A percentile compares a stretch with the other conserved stretches of the same genome.
Conservation (phyloP, 92 coral and sea anemone genomes). For the Epizoanthus ramosus region DNA sequence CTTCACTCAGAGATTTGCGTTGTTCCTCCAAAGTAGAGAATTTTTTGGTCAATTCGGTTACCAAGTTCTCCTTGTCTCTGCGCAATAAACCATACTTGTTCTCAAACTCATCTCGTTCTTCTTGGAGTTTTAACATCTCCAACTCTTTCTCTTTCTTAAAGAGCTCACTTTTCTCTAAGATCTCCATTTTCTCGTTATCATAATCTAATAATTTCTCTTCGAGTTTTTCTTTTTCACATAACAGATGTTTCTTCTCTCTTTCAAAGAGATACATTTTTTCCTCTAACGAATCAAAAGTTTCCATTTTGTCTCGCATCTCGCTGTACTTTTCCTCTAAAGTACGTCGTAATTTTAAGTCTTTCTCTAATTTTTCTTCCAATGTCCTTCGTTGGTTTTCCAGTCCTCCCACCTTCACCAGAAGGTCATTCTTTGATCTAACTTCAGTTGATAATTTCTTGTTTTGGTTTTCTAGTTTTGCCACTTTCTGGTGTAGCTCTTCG, state of each 20-base stretch:
- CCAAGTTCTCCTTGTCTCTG: constrained; percentile 66
- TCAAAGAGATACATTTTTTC: constrained; percentile 83
- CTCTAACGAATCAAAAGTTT: constrained; percentile 79
- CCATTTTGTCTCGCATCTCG: constrained; percentile 67
- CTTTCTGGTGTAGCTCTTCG: constrained; percentile 54
- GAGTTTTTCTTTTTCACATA: constrained; percentile 46
- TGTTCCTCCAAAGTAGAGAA: constrained; percentile 64
- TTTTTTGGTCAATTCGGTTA: constrained; percentile 64
- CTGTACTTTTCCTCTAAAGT: constrained; percentile 67
- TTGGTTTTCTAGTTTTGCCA: constrained; percentile 67
- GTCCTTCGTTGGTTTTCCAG: constrained; percentile 73
- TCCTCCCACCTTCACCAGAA: constrained; percentile 64
- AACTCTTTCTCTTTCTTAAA: constrained; percentile 24
- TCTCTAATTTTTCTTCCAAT: constrained; percentile 69
- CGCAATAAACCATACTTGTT: constrained; percentile 42
- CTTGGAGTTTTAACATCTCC: constrained; percentile 46
- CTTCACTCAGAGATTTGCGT: constrained; percentile 49
- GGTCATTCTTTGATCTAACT: constrained; percentile 73
- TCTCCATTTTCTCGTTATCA: constrained; percentile 39
- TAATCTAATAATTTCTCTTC: constrained; percentile 56
- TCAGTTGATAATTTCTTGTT: constrained; percentile 62
- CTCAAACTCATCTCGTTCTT: constrained; percentile 55
- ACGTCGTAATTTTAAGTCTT: constrained; percentile 53
- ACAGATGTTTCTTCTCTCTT: constrained; percentile 75
- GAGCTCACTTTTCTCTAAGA: not conserved